A percentile compares a stretch with the other conserved stretches of the same genome.
phyloP scores from a whole-genome alignment of 2,797 vertebrate species.

The Petrocephalus schoutedeni region DNA sequence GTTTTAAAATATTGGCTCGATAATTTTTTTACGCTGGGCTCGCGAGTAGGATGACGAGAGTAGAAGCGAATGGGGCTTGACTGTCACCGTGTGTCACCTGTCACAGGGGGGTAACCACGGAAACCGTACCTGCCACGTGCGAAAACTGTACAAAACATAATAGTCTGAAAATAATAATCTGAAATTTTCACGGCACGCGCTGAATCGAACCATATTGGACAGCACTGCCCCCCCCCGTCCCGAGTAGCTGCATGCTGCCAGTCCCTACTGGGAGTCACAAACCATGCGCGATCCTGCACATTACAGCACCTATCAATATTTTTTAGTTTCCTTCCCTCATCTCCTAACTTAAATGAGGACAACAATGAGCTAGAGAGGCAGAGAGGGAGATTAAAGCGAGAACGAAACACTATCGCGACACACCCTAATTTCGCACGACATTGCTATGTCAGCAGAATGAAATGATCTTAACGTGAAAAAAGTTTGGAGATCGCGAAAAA shows the following conservation, averaged over 20 bases:
- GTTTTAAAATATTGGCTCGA: background rate
- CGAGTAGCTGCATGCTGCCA: background rate
- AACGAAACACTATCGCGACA: background rate
- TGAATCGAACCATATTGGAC: background rate
- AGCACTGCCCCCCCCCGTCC: background rate
- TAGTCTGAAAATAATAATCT: background rate
- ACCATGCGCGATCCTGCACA: background rate
- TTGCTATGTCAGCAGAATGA: background rate
- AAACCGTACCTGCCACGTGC: background rate
- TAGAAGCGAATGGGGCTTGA: background rate
- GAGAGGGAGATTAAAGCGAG: background rate
- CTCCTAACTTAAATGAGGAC: background rate
- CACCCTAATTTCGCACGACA: background rate
- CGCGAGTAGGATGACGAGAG: background rate
- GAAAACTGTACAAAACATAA: background rate
- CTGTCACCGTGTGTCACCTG: background rate
- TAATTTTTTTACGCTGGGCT: background rate
- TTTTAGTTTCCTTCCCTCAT: background rate
- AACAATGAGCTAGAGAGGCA: background rate
- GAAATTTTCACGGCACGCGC: background rate
- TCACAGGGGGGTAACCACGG: background rate
- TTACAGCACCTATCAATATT: background rate
- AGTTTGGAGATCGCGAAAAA: background rate
- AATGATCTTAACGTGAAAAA: background rate
- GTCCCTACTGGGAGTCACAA: background rate